These are phyloP conservation scores for Eupeodes luniger DNA, from an alignment of 2,888 invertebrate genomes.

Conservation along the genomic window DNA sequence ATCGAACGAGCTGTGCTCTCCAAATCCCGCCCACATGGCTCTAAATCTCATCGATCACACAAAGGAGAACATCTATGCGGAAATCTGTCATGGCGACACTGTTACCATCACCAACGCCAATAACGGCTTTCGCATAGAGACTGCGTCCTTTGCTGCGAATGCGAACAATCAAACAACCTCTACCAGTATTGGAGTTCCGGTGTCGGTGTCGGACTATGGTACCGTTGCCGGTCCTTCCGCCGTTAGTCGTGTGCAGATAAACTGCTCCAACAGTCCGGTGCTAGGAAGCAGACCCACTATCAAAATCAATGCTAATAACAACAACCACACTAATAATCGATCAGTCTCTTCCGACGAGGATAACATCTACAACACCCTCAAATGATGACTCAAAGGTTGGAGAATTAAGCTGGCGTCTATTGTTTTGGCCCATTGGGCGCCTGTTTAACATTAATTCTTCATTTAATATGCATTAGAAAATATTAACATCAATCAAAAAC, in stretches of 20 bases:
- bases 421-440: slow-evolving; percentile 78
- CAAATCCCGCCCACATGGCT: slow-evolving; percentile 76
- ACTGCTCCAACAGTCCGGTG: slow-evolving; percentile 81
- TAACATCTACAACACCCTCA: slow-evolving; percentile 84
- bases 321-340: slow-evolving; percentile 2
- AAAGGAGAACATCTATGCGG: slow-evolving; percentile 89
- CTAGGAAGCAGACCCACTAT: slow-evolving; percentile 46
- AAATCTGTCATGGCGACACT: slow-evolving; percentile 85
- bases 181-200: slow-evolving; percentile 51
- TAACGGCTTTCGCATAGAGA: slow-evolving; percentile 60
- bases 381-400: slow-evolving; percentile 84
- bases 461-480: not conserved
- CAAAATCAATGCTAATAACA: slow-evolving; percentile 38
- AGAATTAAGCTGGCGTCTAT: slow-evolving; percentile 81
- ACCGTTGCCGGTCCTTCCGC: slow-evolving; percentile 78
- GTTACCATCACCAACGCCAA: slow-evolving; percentile 50
- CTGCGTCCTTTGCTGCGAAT: not conserved
- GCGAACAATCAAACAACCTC: slow-evolving; percentile 37
- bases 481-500: not conserved
- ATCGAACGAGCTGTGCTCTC: slow-evolving; percentile 63
- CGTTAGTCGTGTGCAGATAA: slow-evolving; percentile 83
- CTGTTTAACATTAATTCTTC: slow-evolving; percentile 57
- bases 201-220: slow-evolving; percentile 21
- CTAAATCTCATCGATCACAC: slow-evolving; percentile 80
- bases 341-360: slow-evolving; percentile 76